phyloP scores from a whole-genome alignment of 2,113 vertebrate species.

The Psittacula cyanocephala region DNA sequence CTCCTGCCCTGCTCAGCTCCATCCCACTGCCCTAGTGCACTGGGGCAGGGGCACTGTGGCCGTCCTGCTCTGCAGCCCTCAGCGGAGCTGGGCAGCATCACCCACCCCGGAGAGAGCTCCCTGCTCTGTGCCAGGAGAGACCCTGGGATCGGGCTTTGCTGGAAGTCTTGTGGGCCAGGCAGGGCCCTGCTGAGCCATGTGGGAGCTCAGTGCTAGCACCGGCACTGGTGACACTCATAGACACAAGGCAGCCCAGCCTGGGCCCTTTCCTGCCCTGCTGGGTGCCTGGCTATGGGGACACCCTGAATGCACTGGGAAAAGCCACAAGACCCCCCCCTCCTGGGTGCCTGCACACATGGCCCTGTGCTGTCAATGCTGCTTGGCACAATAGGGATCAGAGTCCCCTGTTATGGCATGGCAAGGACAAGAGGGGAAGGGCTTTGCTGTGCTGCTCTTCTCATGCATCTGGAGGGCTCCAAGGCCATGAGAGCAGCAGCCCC shows the following conservation, averaged over 20 bases:
- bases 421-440: not conserved
- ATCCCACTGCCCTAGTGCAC: not conserved
- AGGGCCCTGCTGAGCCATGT: not conserved
- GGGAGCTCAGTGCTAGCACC: not conserved
- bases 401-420: not conserved
- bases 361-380: accelerated
- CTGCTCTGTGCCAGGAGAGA: not conserved
- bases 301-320: not conserved
- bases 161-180: not conserved
- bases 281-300: not conserved
- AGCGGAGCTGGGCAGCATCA: not conserved
- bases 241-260: not conserved
- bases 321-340: not conserved
- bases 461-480: accelerated
- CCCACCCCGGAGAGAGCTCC: not conserved
- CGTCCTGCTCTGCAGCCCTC: not conserved
- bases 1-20: not conserved
- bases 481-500: not conserved
- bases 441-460: not conserved
- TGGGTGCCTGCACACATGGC: accelerated
- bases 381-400: not conserved
- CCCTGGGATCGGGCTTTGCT: not conserved
- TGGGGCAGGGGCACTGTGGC: not conserved
- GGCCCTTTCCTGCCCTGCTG: not conserved
- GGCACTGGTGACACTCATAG: not conserved